Evolutionary conservation across 2,797 vertebrate species (phyloP).

Genomic region (Enteromius argenteus): DNA sequence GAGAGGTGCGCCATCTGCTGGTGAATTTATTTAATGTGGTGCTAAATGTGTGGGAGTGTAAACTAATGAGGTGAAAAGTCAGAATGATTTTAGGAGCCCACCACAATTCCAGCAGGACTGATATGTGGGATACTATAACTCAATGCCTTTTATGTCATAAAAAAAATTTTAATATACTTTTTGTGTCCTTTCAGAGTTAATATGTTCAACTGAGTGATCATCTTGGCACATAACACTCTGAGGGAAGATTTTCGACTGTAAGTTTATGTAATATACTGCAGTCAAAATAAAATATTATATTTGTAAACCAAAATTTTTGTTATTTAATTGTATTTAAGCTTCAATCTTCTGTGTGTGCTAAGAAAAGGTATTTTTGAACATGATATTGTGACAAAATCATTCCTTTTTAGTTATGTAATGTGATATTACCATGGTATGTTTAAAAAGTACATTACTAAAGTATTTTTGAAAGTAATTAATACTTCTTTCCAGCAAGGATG

Average conservation of each 20-base stretch:
- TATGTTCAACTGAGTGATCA: neutral
- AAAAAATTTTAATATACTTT: neutral
- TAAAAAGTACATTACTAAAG: neutral
- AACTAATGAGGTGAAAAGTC: neutral
- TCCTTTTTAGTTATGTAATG: neutral
- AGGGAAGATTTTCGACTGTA: neutral
- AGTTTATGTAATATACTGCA: neutral
- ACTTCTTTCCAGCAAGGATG: neutral
- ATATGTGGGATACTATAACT: neutral
- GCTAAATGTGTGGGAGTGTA: neutral
- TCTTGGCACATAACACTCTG: neutral
- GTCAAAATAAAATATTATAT: neutral
- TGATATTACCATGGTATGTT: neutral
- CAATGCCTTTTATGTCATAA: neutral
- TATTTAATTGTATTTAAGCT: neutral
- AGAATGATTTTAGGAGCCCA: conserved; percentile 2
- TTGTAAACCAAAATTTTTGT: neutral
- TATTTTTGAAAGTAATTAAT: neutral
- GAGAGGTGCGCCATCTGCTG: conserved; percentile 28
- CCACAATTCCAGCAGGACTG: neutral
- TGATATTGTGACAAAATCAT: neutral
- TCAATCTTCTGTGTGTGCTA: neutral
- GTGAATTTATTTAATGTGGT: neutral
- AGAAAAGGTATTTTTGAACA: neutral
- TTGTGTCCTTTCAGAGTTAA: neutral